Percentiles rank a stretch among this genome's conserved stretches.
Evolutionary conservation across 2,888 invertebrate genomes (phyloP).

Genomic region (Cephus pulcher): DNA sequence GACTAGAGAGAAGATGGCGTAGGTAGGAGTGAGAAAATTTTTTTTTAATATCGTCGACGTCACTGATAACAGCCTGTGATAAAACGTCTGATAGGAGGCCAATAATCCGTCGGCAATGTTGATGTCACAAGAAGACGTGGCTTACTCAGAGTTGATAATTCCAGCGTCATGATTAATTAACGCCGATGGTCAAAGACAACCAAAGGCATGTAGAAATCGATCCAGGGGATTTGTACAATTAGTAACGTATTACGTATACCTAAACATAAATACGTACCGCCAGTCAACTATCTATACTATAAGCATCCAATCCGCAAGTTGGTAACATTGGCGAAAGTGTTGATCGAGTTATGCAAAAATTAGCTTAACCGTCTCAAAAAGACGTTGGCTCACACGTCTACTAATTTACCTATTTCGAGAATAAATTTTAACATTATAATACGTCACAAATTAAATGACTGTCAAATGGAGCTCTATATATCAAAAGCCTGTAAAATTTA

Average conservation of each 20-base stretch:
- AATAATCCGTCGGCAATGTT: neutral
- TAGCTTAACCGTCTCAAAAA: too few species aligned
- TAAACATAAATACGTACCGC: neutral
- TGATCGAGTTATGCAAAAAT: too few species aligned
- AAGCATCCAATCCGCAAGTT: too few species aligned
- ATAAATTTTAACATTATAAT: slow-evolving; percentile 49
- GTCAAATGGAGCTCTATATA: slow-evolving; percentile 19
- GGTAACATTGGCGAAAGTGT: too few species aligned
- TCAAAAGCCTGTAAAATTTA: slow-evolving; percentile 45
- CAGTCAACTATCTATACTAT: too few species aligned
- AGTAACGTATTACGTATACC: neutral
- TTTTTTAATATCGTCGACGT: slow-evolving; percentile 1
- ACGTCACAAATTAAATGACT: slow-evolving; percentile 45
- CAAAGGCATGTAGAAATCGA: neutral
- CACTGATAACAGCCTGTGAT: slow-evolving; percentile 13
- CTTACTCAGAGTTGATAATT: slow-evolving; percentile 19
- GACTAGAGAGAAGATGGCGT: neutral
- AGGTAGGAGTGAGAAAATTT: neutral
- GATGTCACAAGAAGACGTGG: neutral
- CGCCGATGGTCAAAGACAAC: neutral
- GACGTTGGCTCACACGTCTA: too few species aligned
- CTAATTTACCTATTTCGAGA: slow-evolving; percentile 29
- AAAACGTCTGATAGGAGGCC: neutral
- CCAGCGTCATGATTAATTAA: slow-evolving; percentile 15
- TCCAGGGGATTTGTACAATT: neutral